Evolutionary conservation across 2,113 vertebrate genomes (phyloP).

Genomic region (Romanogobio albipinnatus): DNA sequence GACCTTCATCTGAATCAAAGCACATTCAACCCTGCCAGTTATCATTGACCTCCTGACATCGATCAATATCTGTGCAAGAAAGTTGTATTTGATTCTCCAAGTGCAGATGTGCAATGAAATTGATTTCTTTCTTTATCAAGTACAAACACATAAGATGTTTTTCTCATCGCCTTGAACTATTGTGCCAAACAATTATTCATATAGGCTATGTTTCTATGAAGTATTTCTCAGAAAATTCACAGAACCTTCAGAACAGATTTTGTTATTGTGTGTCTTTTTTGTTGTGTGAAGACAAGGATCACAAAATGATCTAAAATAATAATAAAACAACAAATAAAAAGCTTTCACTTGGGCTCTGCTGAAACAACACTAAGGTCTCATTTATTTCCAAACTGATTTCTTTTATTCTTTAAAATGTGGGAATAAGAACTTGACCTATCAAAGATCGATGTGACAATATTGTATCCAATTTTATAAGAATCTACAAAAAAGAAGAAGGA

Average conservation of each 20-base stretch:
- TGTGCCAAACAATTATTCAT: background rate
- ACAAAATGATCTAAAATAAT: background rate
- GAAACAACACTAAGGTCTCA: background rate
- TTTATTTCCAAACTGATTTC: constrained; percentile 5
- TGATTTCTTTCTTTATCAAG: constrained; percentile 25
- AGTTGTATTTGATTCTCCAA: constrained; percentile 13
- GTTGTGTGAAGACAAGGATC: background rate
- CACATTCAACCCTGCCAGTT: constrained; percentile 1
- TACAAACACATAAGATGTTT: constrained; percentile 16
- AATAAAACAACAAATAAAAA: background rate
- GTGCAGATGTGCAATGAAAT: constrained; percentile 30
- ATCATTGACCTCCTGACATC: constrained; percentile 22
- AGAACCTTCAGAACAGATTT: background rate
- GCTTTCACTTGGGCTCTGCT: background rate
- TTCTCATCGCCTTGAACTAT: background rate
- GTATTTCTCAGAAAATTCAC: background rate
- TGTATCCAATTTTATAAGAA: background rate
- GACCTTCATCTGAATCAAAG: constrained; percentile 32
- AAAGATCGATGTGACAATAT: constrained; percentile 11
- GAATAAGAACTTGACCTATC: background rate
- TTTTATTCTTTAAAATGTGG: background rate
- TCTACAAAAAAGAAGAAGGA: constrained; percentile 13
- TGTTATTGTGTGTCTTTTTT: background rate
- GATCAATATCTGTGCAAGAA: constrained; percentile 13
- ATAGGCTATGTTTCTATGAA: background rate